Percentiles rank a stretch among this genome's conserved stretches.
phyloP scores from a whole-genome alignment of 2,888 invertebrate genomes.

The Sepiola atlantica region DNA sequence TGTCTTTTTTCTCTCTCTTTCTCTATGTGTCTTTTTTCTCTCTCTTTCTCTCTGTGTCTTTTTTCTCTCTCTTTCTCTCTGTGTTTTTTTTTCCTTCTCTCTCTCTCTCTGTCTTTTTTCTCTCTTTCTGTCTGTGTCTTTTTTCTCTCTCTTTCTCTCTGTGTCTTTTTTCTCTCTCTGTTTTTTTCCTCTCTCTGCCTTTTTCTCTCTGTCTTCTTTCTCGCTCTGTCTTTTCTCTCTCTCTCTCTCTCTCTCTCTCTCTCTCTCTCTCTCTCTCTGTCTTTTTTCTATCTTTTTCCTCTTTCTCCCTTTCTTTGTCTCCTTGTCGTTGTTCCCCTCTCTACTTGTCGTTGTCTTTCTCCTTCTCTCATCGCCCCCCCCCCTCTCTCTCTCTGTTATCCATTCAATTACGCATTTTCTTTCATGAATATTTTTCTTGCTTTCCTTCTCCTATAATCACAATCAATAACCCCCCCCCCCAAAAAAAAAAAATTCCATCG shows the following conservation, averaged over 20 bases:
- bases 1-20: background rate
- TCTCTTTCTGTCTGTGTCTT: background rate
- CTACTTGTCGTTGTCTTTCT: no score
- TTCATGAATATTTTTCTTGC: background rate
- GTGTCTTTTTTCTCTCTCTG: no score
- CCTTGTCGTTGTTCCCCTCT: background rate
- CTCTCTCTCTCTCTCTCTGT: no score
- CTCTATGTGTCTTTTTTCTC: background rate
- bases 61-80: background rate
- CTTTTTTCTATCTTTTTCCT: background rate
- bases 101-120: background rate
- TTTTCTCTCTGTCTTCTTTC: background rate
- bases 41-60: background rate
- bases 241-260: no score
- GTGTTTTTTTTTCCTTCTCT: background rate
- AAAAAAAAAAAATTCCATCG: no score
- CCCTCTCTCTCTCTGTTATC: background rate
- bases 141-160: no score
- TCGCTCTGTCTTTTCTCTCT: no score
- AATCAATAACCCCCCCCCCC: no score
- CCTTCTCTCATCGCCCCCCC: background rate
- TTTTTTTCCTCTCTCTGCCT: background rate
- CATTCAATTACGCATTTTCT: background rate
- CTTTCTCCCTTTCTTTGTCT: background rate
- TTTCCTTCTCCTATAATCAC: background rate